Percentiles rank a stretch among this genome's conserved stretches.
These are phyloP conservation scores for Coleophora deauratella DNA, from an alignment of 2,888 invertebrate species.

Conservation along the genomic window DNA sequence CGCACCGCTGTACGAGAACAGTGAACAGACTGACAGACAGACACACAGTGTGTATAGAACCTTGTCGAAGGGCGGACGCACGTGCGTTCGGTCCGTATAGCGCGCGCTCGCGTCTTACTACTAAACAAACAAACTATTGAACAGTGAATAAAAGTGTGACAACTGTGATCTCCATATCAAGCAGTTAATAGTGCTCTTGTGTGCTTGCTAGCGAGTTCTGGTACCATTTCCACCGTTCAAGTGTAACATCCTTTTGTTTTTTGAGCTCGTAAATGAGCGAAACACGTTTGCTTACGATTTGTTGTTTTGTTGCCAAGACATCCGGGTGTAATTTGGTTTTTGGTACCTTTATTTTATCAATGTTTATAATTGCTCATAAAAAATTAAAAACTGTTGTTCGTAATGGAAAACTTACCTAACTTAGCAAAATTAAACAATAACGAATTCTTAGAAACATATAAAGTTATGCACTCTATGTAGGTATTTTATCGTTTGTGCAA, in stretches of 20 bases:
- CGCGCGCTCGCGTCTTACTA: slow-evolving; percentile 31
- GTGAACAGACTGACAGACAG: slow-evolving; percentile 15
- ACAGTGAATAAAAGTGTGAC: slow-evolving; percentile 46
- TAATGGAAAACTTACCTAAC: neutral
- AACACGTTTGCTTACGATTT: slow-evolving; percentile 64
- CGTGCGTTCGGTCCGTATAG: slow-evolving; percentile 28
- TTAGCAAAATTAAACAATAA: neutral
- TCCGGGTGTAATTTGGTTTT: slow-evolving; percentile 50
- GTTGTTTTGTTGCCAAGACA: slow-evolving; percentile 67
- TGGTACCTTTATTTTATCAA: slow-evolving; percentile 18
- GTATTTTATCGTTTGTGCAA: too few species aligned
- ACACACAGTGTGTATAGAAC: slow-evolving; percentile 44
- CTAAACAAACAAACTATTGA: slow-evolving; percentile 38
- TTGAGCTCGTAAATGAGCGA: slow-evolving; percentile 45
- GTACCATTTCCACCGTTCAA: slow-evolving; percentile 35
- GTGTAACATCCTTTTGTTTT: slow-evolving; percentile 36
- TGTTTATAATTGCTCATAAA: slow-evolving; percentile 7
- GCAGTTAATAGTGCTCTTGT: slow-evolving; percentile 33
- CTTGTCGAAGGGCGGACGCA: slow-evolving; percentile 43
- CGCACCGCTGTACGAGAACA: too few species aligned
- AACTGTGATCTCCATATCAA: slow-evolving; percentile 28
- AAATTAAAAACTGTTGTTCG: slow-evolving; percentile 21
- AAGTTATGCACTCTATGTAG: too few species aligned
- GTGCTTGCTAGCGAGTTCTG: slow-evolving; percentile 34
- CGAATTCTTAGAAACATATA: neutral